Evolutionary conservation across 1,140 invertebrate genomes (phyloP).

Genomic region (Ericerus pela): DNA sequence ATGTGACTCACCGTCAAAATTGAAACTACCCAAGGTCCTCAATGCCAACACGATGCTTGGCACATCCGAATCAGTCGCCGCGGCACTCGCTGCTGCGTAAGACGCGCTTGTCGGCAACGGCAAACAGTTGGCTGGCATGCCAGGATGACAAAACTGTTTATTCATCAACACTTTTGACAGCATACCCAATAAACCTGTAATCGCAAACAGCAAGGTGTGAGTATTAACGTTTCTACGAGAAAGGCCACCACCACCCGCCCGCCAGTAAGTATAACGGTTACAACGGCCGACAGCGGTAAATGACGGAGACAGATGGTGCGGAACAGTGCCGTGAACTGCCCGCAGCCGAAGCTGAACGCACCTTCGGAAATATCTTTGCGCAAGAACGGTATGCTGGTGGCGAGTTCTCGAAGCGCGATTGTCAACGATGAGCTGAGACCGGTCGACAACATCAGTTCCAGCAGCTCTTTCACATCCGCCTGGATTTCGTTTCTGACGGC

Average conservation of each 20-base stretch:
- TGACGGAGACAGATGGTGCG: too few species aligned
- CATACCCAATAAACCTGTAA: slow-evolving; percentile 44
- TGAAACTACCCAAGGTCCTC: slow-evolving; percentile 85
- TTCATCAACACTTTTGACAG: slow-evolving; percentile 68
- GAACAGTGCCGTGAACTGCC: too few species aligned
- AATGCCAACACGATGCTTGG: slow-evolving; percentile 79
- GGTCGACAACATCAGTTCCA: slow-evolving; percentile 84
- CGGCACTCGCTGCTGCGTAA: not conserved
- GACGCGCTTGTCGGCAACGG: slow-evolving; percentile 10
- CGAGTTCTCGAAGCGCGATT: slow-evolving; percentile 76
- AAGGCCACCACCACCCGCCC: too few species aligned
- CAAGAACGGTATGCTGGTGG: slow-evolving; percentile 69
- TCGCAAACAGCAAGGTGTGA: slow-evolving; percentile 27
- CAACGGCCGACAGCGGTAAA: too few species aligned
- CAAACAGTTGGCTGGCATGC: slow-evolving; percentile 41
- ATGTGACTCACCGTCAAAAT: slow-evolving; percentile 74
- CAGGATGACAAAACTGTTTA: slow-evolving; percentile 62
- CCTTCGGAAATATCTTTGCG: slow-evolving; percentile 86
- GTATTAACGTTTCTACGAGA: not conserved
- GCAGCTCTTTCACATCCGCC: slow-evolving; percentile 61
- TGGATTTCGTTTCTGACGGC: slow-evolving; percentile 59
- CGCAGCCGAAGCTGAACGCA: too few species aligned
- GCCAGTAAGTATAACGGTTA: too few species aligned
- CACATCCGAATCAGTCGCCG: slow-evolving; percentile 40
- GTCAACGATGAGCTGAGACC: slow-evolving; percentile 81